These are phyloP conservation scores for Mercenaria mercenaria DNA, from an alignment of 1,140 invertebrate genomes.

Conservation along the genomic window DNA sequence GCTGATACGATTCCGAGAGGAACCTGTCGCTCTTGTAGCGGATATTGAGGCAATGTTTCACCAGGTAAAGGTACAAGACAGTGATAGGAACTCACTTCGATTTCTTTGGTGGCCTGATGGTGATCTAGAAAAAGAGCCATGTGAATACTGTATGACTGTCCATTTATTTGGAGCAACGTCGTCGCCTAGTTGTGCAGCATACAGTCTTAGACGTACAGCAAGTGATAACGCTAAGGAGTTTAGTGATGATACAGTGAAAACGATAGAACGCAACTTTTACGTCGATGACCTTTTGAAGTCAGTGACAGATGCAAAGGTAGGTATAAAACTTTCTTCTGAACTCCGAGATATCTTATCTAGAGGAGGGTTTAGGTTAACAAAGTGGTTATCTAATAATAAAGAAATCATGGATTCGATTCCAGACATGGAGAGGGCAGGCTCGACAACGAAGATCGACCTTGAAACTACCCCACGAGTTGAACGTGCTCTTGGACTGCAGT, in stretches of 20 bases:
- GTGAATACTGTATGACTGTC: slow-evolving; percentile 69
- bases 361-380: neutral
- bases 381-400: neutral
- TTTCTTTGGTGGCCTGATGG: no score
- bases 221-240: no score
- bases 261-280: slow-evolving; percentile 50
- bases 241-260: neutral
- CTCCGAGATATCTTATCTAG: neutral
- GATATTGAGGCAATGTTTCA: slow-evolving; percentile 5
- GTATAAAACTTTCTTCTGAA: neutral
- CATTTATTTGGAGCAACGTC: slow-evolving; percentile 67
- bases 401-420: neutral
- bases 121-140: neutral
- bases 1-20: slow-evolving; percentile 9
- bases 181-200: slow-evolving; percentile 56
- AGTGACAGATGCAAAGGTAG: neutral
- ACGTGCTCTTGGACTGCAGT: neutral
- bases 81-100: no score
- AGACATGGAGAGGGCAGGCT: neutral
- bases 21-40: neutral
- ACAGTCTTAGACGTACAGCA: no score
- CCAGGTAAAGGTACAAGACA: neutral
- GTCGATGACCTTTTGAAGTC: slow-evolving; percentile 22
- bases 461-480: neutral
- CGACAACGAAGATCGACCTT: neutral